Evolutionary conservation across 2,888 invertebrate species (phyloP), one percentile per base, ranked within the genome.

Genomic region (Biston betularia): DNA sequence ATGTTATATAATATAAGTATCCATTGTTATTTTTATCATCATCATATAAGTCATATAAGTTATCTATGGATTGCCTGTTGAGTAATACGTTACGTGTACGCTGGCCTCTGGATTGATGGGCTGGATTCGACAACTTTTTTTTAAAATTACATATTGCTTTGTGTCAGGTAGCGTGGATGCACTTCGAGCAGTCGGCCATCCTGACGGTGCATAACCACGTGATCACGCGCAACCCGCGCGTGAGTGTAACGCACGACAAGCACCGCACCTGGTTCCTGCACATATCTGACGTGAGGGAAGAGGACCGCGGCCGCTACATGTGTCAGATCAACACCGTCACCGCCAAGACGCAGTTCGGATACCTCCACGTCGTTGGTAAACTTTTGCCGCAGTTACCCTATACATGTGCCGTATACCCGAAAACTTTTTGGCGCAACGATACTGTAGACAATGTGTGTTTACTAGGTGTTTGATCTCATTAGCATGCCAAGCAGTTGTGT

Each of bases 241-340:
- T 98, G 84, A 97, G 97, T 85, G 98, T 98, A 73, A 97, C 97
- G 65, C 98, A 98, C 89, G 98, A 98, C 92, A 97, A 98, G 89
- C 98, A 98, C 87, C 96, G 97, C 80, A 98, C 98, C 77, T 98
- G 98, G 98, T 97, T 96, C 92, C 95, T 98, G 83, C 98, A 98
- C 94, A 98, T 98, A 90, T 97, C 96, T 79, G 97, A 98, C 88
- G 98, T 98, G 64, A 96, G 98, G 79, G 97, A 98, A 86, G 97
- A 97, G 85, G 98, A 98, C 92, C 96, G 97, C 80, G 98, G 98
- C 64, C 95, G 97, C 70, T 98, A 98, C 94, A 98, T 98, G 98
- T 98, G 97, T 91, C 98, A 97, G 95, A 98, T 98, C 88, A 98
- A 98, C 94, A 98, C 97, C 5, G 98, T 97, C 79, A 97, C 97